Conservation (phyloP, 2,888 invertebrate species). For the Tanytarsus gracilentus region DNA sequence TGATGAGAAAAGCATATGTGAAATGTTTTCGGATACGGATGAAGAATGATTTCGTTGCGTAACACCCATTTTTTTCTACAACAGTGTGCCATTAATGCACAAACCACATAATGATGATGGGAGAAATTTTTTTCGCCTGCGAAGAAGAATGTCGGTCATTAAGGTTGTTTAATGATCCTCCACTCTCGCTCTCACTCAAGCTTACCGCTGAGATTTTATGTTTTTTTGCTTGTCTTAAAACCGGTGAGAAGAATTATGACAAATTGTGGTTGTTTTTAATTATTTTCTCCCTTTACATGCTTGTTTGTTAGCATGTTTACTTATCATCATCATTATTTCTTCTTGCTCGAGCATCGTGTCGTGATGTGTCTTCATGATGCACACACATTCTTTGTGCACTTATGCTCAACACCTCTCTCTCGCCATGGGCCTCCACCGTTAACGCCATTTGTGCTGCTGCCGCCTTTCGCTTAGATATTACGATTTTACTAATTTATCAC, state of each 20-base stretch:
- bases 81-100: too few relatives aligned
- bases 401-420: background rate
- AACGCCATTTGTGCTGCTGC: background rate
- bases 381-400: background rate
- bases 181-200: too few relatives aligned
- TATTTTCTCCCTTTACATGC: constrained; percentile 17
- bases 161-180: too few relatives aligned
- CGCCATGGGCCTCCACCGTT: background rate
- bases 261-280: constrained; percentile 8
- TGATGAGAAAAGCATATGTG: too few relatives aligned
- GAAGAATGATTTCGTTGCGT: too few relatives aligned
- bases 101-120: too few relatives aligned
- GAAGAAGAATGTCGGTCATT: too few relatives aligned
- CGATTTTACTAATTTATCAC: constrained; percentile 23
- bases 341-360: background rate
- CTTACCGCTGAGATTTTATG: too few relatives aligned
- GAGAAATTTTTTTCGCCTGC: too few relatives aligned
- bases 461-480: constrained; percentile 17
- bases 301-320: constrained; percentile 23
- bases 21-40: too few relatives aligned
- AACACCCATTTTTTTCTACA: too few relatives aligned
- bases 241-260: background rate
- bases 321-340: constrained; percentile 10
- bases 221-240: too few relatives aligned
- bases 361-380: background rate